Evolutionary conservation across 2,113 vertebrate genomes (phyloP), one percentile per base, ranked within the genome.

Genomic region (Myotis davidii): DNA sequence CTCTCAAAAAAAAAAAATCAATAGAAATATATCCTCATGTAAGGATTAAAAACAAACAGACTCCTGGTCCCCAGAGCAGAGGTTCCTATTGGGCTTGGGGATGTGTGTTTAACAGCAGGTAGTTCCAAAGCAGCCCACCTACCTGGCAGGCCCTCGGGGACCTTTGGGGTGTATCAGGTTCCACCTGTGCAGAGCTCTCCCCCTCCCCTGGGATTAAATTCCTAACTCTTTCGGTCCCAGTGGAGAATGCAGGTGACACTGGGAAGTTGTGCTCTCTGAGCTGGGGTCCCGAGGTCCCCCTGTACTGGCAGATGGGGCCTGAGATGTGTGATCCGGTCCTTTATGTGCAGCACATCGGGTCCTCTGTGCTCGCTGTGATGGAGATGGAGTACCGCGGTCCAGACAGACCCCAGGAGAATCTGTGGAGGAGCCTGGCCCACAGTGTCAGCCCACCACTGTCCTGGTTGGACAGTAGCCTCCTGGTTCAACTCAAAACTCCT

Each of bases 321-420:
- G 34, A 84, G 70, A 14, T 1, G 13, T 65, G 17, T 16, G 32
- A 69, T 50, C 4, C 2, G 18, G 69, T 25, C 52, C 54, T n/a
- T 48, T 12, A 1, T 14, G n/a, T 0, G 0, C 42, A 27, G 39
- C 1, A 1, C 0, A 3, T 59, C 56, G 9, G 3, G 0, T 0
- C 0, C 17, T 34, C n/a, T 76, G 16, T 56, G 69, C 21, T 79
- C 11, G 50, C 67, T 37, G 27, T 39, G 16, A 17, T 48, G 48
- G 83, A 45, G 52, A 17, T 1, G 9, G 65, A 17, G 20, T 6
- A 3, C 54, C 34, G 83, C 4, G 7, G 21, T 18, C 42, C 42
- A 1, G 8, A 14, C 12, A 17, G 52, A 27, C 25, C 45, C 37
- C 61, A 13, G 12, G 29, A 67, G 45, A 21, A 16, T 50, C 50